Base-by-base conservation (phyloP, 2,113 vertebrate genomes). In the Carassius carassius region DNA sequence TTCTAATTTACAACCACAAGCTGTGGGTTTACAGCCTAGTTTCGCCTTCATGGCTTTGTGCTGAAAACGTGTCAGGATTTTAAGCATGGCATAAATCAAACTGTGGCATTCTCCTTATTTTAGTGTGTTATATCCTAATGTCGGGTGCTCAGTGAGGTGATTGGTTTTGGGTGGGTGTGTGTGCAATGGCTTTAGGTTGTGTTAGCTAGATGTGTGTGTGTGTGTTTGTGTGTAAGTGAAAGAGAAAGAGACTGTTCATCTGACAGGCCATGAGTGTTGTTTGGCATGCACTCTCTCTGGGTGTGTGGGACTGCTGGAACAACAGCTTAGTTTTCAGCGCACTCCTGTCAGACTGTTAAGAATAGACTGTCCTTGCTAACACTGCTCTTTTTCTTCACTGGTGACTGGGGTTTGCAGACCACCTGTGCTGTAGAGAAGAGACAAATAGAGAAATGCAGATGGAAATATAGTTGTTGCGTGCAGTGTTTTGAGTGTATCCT, bases 1-100 rank as follows among this genome's bases (percentile, higher is more conserved):
- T 81, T 82, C 67, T 90, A 76, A 86, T 88, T 87, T 90, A 87
- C 87, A 86, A 51, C 49, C 58, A 13, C 63, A 29, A 79, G 84
- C 84, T 84, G 79, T 70, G 80, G 17, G 65, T 82, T 82, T 82
- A 82, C 65, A 82, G 80, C 80, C 80, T 82, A 82, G 80, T 70
- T 80, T 82, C 35, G 56, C 82, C 65, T 78, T 86, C 70, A 74
- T 75, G 72, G 81, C 70, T 81, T 81, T 81, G 81, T 84, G 84
- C 84, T 62, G 87, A 81, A 78, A 81, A 84, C 47, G 69, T 84
- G 84, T 86, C 84, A 82, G 80, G 73, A 77, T 44, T 83, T 17
- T 83, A 75, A 49, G 84, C 41, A 51, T 56, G 25, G 17, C 77
- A 62, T 81, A 69, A 56, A 78, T 81, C 78, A 35, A 63, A 19